phyloP scores from a whole-genome alignment of 2,888 invertebrate species.

The Chymomyza caudatula region DNA sequence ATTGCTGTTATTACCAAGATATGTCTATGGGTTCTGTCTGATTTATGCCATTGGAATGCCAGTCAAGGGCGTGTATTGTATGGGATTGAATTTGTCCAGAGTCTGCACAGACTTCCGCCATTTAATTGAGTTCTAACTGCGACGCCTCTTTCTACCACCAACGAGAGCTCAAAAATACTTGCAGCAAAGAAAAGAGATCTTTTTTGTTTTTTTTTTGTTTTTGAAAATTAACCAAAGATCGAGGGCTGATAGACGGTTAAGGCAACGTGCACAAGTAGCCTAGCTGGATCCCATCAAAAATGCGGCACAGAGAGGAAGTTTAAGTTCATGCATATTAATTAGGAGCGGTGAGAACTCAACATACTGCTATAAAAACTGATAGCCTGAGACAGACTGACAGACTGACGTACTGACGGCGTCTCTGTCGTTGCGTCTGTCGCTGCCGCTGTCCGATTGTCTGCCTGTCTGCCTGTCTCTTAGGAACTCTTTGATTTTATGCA shows the following conservation, averaged over 20 bases:
- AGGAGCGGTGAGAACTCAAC: conserved; percentile 22
- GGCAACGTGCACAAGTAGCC: conserved; percentile 36
- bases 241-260: conserved; percentile 25
- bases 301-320: conserved; percentile 36
- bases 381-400: neutral
- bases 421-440: no score
- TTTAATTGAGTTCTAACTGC: conserved; percentile 59
- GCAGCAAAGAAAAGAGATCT: conserved; percentile 16
- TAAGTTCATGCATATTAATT: conserved; percentile 62
- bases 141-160: conserved; percentile 34
- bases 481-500: conserved; percentile 34
- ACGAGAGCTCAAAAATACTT: neutral
- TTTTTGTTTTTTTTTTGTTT: neutral
- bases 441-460: neutral
- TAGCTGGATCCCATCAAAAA: conserved; percentile 1
- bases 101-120: conserved; percentile 52
- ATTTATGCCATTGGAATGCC: conserved; percentile 66
- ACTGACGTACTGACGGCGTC: neutral
- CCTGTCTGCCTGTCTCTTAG: neutral
- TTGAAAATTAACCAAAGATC: conserved; percentile 10
- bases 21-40: conserved; percentile 39
- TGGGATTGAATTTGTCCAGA: neutral
- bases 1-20: conserved; percentile 64
- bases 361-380: neutral
- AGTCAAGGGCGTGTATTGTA: conserved; percentile 61